These are phyloP conservation scores for Lasioglossum albipes DNA, from an alignment of 1,140 invertebrate species.

Conservation along the genomic window DNA sequence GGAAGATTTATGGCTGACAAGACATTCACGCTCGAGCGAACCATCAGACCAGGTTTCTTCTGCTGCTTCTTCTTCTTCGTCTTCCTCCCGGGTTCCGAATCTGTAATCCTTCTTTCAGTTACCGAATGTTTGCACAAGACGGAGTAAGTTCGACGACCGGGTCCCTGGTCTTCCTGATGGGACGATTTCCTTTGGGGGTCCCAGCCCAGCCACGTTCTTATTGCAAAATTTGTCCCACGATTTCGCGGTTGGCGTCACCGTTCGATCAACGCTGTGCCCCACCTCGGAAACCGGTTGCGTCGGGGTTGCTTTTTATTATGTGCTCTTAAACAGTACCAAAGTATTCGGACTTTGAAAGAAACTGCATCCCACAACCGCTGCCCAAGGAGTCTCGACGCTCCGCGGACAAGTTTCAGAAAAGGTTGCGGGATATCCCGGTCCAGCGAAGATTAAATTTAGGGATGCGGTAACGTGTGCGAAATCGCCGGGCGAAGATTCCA, in stretches of 20 bases:
- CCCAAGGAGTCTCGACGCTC: neutral
- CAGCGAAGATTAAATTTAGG: neutral
- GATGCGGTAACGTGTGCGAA: neutral
- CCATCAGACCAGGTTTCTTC: neutral
- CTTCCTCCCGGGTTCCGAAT: neutral
- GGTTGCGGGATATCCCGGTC: neutral
- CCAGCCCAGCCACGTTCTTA: neutral
- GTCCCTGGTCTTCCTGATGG: neutral
- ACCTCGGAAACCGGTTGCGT: conserved; percentile 58
- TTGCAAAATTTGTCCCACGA: conserved; percentile 47
- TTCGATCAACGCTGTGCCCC: conserved; percentile 28
- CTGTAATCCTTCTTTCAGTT: neutral
- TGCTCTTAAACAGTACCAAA: conserved; percentile 12
- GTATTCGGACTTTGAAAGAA: neutral
- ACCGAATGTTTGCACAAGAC: neutral
- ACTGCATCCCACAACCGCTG: neutral
- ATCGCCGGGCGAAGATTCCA: too few species aligned
- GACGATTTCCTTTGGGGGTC: too few species aligned
- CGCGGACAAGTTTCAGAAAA: neutral
- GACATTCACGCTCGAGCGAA: neutral
- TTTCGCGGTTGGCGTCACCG: conserved; percentile 19
- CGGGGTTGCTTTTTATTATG: conserved; percentile 45
- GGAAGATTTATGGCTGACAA: neutral
- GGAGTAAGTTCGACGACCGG: conserved; percentile 40
- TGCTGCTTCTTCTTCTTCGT: too few species aligned